Evolutionary conservation across 2,888 invertebrate species (phyloP), one percentile per base, ranked within the genome.

Genomic region (Amiota mariae): DNA sequence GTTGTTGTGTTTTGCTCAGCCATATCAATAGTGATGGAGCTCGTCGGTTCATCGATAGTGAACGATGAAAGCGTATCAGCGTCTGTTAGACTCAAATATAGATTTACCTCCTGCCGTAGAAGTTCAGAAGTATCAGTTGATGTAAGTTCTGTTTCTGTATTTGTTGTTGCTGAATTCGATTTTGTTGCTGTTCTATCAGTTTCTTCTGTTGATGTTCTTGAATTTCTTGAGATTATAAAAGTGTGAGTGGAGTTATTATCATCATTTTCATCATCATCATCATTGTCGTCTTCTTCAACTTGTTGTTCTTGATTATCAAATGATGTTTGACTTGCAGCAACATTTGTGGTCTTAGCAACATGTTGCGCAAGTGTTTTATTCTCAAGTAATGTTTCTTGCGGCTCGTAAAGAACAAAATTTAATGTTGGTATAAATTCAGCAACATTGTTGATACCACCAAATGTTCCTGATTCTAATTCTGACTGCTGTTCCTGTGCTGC

Each of bases 1-100:
- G 80, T 70, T 71, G 77, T 72, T 59, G 79, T 74, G 64, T 80
- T 81, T 67, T 75, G 82, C n/a, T 83, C 85, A 70, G 82, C 86
- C 89, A 89, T 89, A 77, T 88, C 88, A 63, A 88, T 85, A 75
- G 85, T 81, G 73, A 88, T 86, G 68, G 88, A 88, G 78, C 88
- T 87, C 48, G 88, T 88, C 70, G 87, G 87, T 67, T 82, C 82
- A 73, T 87, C 86, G 66, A 85, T 79, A 72, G 83, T 85, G 63
- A 82, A 87, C 74, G 87, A 84, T 51, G 82, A 82, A 72, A 77
- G 71, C 49, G 80, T 79, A 51, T 77, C 76, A 6, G 85, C 86
- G 73, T 85, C 82, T 72, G 83, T 85, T 4, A 83, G 77, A 77
- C 81, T 85, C 12, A 86, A 80, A 75, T 79, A 79, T 13, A 86